Conservation (phyloP, 2,113 vertebrate species). For the Regulus satrapa region DNA sequence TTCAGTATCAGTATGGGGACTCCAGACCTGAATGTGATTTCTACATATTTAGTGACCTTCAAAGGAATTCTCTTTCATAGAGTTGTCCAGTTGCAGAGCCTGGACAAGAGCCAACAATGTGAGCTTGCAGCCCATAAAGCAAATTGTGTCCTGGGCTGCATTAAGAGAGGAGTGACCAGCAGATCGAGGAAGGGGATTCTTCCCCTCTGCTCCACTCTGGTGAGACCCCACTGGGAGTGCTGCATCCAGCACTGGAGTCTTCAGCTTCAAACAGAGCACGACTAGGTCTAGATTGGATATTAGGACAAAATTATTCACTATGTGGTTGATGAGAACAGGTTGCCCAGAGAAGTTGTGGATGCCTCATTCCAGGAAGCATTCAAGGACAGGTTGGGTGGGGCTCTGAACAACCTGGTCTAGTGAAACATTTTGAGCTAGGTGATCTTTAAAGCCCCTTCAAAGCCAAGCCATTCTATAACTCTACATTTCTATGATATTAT, state of each 20-base stretch:
- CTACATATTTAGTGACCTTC: not conserved
- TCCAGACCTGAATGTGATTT: not conserved
- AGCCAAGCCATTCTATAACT: not conserved
- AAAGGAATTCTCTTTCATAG: not conserved
- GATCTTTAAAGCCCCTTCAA: not conserved
- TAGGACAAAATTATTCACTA: not conserved
- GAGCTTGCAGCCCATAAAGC: too few species aligned
- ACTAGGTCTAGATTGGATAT: not conserved
- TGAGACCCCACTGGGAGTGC: not conserved
- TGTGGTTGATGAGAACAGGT: not conserved
- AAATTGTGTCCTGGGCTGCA: not conserved
- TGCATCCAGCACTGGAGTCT: too few species aligned
- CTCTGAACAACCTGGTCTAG: not conserved
- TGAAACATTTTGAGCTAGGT: not conserved
- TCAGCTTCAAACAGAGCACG: too few species aligned
- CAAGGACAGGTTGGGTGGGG: too few species aligned
- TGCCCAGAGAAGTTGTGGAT: not conserved
- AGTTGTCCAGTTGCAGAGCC: not conserved
- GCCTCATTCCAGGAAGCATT: not conserved
- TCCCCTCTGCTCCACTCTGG: not conserved
- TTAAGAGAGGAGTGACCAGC: not conserved
- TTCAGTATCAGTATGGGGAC: not conserved
- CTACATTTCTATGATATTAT: not conserved
- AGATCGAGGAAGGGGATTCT: fast-evolving
- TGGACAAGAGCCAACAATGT: not conserved